Evolutionary conservation across 2,113 vertebrate genomes (phyloP).

Genomic region (Hyla sarda): DNA sequence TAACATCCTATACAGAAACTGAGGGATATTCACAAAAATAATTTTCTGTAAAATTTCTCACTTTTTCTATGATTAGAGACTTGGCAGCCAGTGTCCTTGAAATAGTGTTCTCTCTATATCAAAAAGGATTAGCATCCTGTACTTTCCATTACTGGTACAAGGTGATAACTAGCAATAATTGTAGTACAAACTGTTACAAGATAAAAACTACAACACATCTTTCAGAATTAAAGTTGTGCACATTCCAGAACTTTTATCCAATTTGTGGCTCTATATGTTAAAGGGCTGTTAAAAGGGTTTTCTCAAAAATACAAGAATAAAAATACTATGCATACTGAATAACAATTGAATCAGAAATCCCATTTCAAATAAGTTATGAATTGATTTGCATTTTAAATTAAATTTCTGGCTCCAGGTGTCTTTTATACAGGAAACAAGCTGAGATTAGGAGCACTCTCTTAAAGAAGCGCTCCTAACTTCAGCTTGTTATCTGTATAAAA

Average conservation of each 20-base stretch:
- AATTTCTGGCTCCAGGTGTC: too few relatives aligned
- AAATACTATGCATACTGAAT: too few relatives aligned
- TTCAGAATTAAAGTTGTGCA: not conserved
- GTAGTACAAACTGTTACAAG: slow-evolving; percentile 6
- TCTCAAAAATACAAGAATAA: too few relatives aligned
- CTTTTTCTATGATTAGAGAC: not conserved
- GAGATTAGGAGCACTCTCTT: too few relatives aligned
- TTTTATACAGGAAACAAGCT: too few relatives aligned
- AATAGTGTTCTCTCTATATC: not conserved
- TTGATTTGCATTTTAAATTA: too few relatives aligned
- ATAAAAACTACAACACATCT: not conserved
- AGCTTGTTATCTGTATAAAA: too few relatives aligned
- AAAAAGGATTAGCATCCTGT: slow-evolving; percentile 21
- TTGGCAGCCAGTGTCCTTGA: not conserved
- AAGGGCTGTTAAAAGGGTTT: too few relatives aligned
- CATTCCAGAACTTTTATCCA: not conserved
- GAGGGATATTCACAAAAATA: not conserved
- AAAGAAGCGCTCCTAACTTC: too few relatives aligned
- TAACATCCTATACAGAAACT: not conserved
- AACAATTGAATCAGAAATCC: too few relatives aligned
- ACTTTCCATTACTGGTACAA: slow-evolving; percentile 3
- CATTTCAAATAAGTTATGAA: too few relatives aligned
- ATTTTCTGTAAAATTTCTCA: not conserved
- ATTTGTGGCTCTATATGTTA: too few relatives aligned
- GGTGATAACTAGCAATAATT: not conserved